These are phyloP conservation scores for Sander vitreus DNA, from an alignment of 2,113 vertebrate species.

Conservation along the genomic window DNA sequence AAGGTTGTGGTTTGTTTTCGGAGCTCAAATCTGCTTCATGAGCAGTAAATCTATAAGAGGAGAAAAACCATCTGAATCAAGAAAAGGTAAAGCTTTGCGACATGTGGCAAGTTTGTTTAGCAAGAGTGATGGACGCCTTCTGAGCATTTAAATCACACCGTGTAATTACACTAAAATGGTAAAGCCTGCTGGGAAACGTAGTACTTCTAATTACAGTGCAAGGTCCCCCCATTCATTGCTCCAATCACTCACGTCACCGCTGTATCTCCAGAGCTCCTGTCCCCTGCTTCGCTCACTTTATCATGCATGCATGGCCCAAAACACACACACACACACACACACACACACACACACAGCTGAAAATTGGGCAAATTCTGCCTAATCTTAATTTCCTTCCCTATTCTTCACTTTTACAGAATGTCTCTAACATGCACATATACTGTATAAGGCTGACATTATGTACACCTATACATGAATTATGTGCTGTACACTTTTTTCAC, in stretches of 20 bases:
- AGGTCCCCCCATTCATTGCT: constrained; percentile 32
- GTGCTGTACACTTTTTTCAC: background rate
- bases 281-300: constrained; percentile 15
- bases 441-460: background rate
- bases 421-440: background rate
- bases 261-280: constrained; percentile 30
- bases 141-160: constrained; percentile 58
- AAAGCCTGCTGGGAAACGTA: constrained; percentile 41
- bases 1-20: background rate
- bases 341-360: constrained; percentile 10
- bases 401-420: background rate
- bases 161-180: constrained; percentile 66
- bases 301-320: constrained; percentile 31
- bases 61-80: constrained; percentile 10
- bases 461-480: background rate
- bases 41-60: constrained; percentile 2
- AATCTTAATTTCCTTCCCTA: background rate
- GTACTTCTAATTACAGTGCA: constrained; percentile 63
- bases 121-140: constrained; percentile 25
- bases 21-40: constrained; percentile 6
- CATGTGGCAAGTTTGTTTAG: too few species aligned
- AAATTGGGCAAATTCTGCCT: background rate
- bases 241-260: constrained; percentile 44
- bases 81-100: constrained; percentile 10
- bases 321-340: background rate